Conservation (phyloP, 2,797 vertebrate genomes). For the Sebastes jordani region DNA sequence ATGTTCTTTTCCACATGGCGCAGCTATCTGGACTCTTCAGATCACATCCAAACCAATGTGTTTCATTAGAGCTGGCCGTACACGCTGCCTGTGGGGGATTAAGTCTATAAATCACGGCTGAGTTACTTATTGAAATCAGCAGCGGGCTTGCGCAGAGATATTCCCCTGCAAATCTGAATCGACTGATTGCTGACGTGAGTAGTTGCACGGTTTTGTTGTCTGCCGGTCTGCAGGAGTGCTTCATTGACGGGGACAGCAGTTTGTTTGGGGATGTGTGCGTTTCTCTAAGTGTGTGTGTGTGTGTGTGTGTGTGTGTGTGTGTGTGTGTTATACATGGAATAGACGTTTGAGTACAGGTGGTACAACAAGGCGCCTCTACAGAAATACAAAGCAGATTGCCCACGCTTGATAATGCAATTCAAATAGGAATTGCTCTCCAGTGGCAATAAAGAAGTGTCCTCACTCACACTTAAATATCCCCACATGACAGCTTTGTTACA, state of each 20-base stretch:
- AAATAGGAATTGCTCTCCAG: neutral
- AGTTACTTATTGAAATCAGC: constrained; percentile 71
- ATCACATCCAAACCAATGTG: constrained; percentile 69
- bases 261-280: neutral
- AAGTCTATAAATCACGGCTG: constrained; percentile 71
- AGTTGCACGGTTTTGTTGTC: constrained; percentile 26
- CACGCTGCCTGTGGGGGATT: constrained; percentile 59
- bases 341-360: neutral
- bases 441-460: neutral
- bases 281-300: neutral
- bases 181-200: constrained; percentile 45
- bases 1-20: constrained; percentile 69
- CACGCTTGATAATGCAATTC: neutral
- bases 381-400: constrained; percentile 3
- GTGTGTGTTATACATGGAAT: neutral
- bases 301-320: neutral
- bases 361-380: neutral
- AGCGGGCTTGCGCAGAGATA: constrained; percentile 36
- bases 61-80: constrained; percentile 73
- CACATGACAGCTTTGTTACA: neutral
- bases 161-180: constrained; percentile 53
- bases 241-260: constrained; percentile 7
- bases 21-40: constrained; percentile 56
- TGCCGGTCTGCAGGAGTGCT: neutral
- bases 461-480: neutral